These are phyloP conservation scores for Toxotes jaculatrix DNA, from an alignment of 2,113 vertebrate species.

Conservation along the genomic window DNA sequence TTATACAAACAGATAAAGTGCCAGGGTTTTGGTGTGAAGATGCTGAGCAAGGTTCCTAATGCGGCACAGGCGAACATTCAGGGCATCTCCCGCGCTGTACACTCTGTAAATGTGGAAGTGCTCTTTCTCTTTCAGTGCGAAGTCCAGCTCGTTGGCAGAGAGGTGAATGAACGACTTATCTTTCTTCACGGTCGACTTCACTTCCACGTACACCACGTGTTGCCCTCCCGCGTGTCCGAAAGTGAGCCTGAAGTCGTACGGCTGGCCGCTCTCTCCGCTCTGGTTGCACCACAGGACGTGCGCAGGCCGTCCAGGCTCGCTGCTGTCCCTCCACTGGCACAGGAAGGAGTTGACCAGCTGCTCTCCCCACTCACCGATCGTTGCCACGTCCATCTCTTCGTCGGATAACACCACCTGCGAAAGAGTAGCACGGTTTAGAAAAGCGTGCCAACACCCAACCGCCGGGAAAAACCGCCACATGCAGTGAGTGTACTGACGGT, in stretches of 20 bases:
- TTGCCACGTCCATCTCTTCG: conserved; percentile 56
- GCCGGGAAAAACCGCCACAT: not conserved
- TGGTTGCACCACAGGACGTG: conserved; percentile 82
- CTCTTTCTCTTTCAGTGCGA: conserved; percentile 82
- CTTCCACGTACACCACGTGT: conserved; percentile 80
- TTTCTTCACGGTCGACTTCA: conserved; percentile 83
- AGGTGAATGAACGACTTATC: conserved; percentile 83
- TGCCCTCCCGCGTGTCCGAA: conserved; percentile 21
- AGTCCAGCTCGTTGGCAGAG: conserved; percentile 85
- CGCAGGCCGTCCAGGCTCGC: conserved; percentile 55
- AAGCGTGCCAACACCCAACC: not conserved
- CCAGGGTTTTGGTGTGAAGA: conserved; percentile 83
- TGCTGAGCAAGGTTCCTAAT: conserved; percentile 86
- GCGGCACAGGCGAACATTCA: conserved; percentile 80
- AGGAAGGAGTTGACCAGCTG: conserved; percentile 85
- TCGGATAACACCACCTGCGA: conserved; percentile 72
- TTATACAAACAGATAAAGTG: conserved; percentile 83
- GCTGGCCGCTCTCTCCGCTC: conserved; percentile 82
- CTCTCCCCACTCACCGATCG: conserved; percentile 85
- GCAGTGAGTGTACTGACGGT: conserved; percentile 60
- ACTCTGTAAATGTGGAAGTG: conserved; percentile 84
- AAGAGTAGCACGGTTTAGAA: not conserved
- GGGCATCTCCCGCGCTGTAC: conserved; percentile 81
- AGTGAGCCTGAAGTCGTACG: conserved; percentile 83
- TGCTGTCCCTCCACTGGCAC: conserved; percentile 78